These are phyloP conservation scores for Fundulus diaphanus DNA, from an alignment of 2,797 vertebrate species.

Conservation along the genomic window DNA sequence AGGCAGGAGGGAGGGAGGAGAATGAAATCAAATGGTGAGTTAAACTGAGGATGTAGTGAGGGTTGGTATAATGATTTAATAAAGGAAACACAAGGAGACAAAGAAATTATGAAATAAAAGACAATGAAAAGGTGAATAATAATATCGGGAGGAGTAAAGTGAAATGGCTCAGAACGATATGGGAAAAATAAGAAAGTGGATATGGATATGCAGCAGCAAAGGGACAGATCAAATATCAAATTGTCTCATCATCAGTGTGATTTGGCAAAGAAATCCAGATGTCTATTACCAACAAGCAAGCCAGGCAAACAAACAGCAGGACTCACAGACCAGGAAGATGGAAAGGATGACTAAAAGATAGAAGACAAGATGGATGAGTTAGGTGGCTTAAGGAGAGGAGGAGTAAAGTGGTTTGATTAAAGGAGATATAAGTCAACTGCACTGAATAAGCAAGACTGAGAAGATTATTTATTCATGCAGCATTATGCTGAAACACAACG, in stretches of 20 bases:
- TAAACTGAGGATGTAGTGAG: background rate
- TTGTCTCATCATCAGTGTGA: background rate
- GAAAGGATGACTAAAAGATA: slow-evolving; percentile 7
- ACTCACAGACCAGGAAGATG: slow-evolving; percentile 17
- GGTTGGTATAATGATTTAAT: background rate
- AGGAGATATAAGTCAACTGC: too few species aligned
- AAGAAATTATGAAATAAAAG: background rate
- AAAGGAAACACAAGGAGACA: background rate
- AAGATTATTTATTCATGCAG: too few species aligned
- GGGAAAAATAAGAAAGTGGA: slow-evolving; percentile 4
- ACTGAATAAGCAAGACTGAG: too few species aligned
- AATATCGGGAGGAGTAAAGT: slow-evolving; percentile 6
- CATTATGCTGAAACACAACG: too few species aligned
- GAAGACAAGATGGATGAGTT: slow-evolving; percentile 12
- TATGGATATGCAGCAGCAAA: slow-evolving; percentile 7
- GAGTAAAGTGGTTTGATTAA: slow-evolving; percentile 1
- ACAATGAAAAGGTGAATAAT: background rate
- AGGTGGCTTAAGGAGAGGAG: slow-evolving; percentile 30
- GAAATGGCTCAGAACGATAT: background rate
- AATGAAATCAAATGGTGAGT: background rate
- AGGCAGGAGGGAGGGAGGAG: background rate
- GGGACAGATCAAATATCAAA: too few species aligned
- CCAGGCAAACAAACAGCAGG: slow-evolving; percentile 11
- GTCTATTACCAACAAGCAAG: slow-evolving; percentile 38
- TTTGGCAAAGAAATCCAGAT: slow-evolving; percentile 11